Base-by-base conservation (phyloP, 2,797 vertebrate species). In the Coilia nasus region DNA sequence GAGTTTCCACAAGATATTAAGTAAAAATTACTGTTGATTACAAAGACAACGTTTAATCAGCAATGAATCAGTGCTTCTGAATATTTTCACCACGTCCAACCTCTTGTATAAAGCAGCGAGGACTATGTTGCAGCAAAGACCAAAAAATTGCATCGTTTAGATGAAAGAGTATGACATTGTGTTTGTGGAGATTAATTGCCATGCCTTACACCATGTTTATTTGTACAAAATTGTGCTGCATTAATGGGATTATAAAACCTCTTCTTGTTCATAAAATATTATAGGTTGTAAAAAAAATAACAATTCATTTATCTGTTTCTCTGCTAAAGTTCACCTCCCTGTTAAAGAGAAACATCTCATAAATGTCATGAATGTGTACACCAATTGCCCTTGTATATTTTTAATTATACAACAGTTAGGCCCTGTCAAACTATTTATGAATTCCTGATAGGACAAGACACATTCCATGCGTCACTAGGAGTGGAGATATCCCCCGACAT, bases 131-230 rank as follows among this genome's bases (percentile, higher is more conserved):
- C 44, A 83, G 86, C 87, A 87, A 86, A 88, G 86, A 83, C 71
- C 7, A 83, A 84, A 62, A 44, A 47, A 82, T 71, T 47, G 84
- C 83, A 82, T 54, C 56, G 82, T 86, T 67, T 71, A 25, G 59
- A 28, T 86, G 67, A 87, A 86, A 86, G 82, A 60, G 57, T 21
- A 28, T 85, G 59, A 28, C 83, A 83, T 85, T 88, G 85, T 88
- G 85, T 81, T 81, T 84, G 86, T 85, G 78, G 80, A 85, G 87
- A 88, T 87, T 6, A 82, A 89, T 78, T 50, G 75, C 50, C 81
- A 56, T 82, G 67, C 84, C 83, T 82, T 82, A 64, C 54, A 28
- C 86, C 57, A 83, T 62, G 35, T 57, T 81, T 85, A 67, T 87
- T 85, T 84, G 60, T 60, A 21, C 17, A 78, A 85, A 84, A 86